A percentile compares a stretch with the other conserved stretches of the same genome.
phyloP scores from a whole-genome alignment of 2,888 invertebrate species.

The Calameuta filiformis region DNA sequence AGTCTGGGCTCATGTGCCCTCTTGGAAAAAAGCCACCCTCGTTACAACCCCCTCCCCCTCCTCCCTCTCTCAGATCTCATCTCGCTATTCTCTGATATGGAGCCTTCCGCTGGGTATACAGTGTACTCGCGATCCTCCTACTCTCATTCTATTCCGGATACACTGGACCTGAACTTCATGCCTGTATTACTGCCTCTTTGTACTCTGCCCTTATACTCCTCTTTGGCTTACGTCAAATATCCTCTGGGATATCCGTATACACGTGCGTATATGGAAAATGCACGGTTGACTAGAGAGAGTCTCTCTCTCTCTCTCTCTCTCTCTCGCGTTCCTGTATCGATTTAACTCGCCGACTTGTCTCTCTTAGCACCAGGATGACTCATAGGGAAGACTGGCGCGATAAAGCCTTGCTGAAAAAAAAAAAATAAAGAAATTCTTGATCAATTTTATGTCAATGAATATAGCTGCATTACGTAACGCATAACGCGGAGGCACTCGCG shows the following conservation, averaged over 20 bases:
- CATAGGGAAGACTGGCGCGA: background rate
- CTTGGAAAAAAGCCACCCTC: conserved; percentile 20
- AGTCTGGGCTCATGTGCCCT: background rate
- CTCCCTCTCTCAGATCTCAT: conserved; percentile 9
- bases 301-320: background rate
- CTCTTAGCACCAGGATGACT: background rate
- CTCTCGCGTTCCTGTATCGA: background rate
- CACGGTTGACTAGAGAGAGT: background rate
- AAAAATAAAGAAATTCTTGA: background rate
- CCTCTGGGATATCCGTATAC: background rate
- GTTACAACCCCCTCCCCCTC: conserved; percentile 23
- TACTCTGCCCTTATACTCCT: background rate
- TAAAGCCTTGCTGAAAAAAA: background rate
- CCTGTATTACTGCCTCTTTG: background rate
- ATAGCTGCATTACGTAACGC: background rate
- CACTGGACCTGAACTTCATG: background rate
- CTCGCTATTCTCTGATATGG: background rate
- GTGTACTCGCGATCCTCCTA: background rate
- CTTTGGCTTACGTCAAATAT: background rate
- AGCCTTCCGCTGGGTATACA: background rate
- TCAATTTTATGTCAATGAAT: background rate
- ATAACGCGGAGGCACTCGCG: background rate
- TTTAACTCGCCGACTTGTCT: background rate
- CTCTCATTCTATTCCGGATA: background rate
- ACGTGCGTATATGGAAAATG: background rate